phyloP scores from a whole-genome alignment of 2,113 vertebrate species.

The Spermophilus dauricus region DNA sequence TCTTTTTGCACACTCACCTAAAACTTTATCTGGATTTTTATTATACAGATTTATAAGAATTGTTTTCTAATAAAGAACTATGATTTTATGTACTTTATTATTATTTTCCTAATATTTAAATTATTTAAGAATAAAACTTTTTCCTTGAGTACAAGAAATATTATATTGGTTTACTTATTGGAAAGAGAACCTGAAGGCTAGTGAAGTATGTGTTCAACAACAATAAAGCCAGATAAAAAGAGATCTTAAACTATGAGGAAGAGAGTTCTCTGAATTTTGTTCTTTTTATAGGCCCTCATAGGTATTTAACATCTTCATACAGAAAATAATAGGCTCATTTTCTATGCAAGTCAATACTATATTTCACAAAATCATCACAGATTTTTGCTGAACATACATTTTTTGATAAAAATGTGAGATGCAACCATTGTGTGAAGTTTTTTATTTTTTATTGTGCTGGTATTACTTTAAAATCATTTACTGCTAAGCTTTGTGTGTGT shows the following conservation, averaged over 20 bases:
- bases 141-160: background rate
- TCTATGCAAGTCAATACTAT: background rate
- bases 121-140: slow-evolving; percentile 1
- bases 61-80: background rate
- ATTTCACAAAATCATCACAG: no score
- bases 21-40: background rate
- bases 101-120: background rate
- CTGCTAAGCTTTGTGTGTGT: no score
- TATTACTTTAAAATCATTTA: no score
- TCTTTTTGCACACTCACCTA: background rate
- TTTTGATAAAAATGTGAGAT: no score
- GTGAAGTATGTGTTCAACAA: background rate
- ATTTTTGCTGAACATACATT: no score
- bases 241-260: background rate
- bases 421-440: no score
- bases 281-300: background rate
- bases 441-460: no score
- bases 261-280: background rate
- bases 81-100: background rate
- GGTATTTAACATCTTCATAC: background rate
- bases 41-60: background rate
- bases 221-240: background rate
- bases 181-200: background rate
- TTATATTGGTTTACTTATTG: background rate
- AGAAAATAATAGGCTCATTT: background rate